Evolutionary conservation across 2,888 invertebrate genomes (phyloP).

Genomic region (Timema cristinae): DNA sequence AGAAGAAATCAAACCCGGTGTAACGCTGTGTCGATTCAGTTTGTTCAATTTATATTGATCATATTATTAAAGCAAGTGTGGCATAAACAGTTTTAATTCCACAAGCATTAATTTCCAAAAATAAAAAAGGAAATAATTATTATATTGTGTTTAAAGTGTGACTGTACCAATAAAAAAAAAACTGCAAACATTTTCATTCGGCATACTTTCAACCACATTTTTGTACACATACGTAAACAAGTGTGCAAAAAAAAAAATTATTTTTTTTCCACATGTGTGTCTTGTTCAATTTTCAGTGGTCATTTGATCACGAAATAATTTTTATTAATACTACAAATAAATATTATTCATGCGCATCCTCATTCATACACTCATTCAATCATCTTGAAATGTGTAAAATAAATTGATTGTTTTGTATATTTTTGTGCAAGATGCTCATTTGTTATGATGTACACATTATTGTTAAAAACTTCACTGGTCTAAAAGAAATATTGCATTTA

Average conservation of each 20-base stretch:
- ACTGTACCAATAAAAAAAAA: not conserved
- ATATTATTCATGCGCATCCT: constrained; percentile 22
- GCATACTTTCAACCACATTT: too few relatives aligned
- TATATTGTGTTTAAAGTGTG: constrained; percentile 3
- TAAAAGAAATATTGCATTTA: too few relatives aligned
- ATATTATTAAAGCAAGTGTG: not conserved
- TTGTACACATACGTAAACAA: not conserved
- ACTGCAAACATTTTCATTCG: constrained; percentile 1
- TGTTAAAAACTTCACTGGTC: too few relatives aligned
- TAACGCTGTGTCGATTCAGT: constrained; percentile 3
- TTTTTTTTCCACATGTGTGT: constrained; percentile 28
- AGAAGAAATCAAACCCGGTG: not conserved
- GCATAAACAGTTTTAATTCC: too few relatives aligned
- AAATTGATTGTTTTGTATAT: constrained; percentile 26
- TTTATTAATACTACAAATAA: constrained; percentile 23
- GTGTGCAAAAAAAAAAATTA: constrained; percentile 16
- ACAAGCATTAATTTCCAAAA: too few relatives aligned
- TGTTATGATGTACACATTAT: too few relatives aligned
- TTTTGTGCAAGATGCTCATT: constrained; percentile 18
- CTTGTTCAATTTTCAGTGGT: constrained; percentile 25
- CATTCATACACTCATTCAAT: too few relatives aligned
- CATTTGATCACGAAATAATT: constrained; percentile 22
- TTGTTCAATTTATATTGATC: constrained; percentile 16
- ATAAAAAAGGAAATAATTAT: not conserved
- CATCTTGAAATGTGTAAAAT: not conserved